These are phyloP conservation scores for Drosophila kokeensis DNA, from an alignment of 2,888 invertebrate species.

Conservation along the genomic window DNA sequence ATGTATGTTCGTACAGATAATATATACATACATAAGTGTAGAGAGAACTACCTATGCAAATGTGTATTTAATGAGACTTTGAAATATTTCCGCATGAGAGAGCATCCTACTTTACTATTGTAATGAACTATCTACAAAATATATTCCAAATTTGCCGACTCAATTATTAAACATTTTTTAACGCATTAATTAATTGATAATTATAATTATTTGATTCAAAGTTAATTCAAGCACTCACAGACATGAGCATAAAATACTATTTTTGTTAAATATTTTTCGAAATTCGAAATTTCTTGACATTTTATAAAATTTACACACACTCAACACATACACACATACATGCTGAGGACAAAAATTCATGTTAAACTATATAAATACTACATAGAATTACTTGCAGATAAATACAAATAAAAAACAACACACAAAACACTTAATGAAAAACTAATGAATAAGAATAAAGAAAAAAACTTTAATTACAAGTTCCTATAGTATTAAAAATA, in stretches of 20 bases:
- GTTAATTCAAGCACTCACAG: neutral
- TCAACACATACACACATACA: neutral
- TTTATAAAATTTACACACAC: neutral
- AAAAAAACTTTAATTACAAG: conserved; percentile 67
- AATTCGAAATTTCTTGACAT: neutral
- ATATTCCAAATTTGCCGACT: conserved; percentile 17
- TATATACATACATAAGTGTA: neutral
- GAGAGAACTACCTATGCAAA: neutral
- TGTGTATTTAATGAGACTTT: conserved; percentile 1
- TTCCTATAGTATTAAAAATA: conserved; percentile 70
- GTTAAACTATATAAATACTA: conserved; percentile 1
- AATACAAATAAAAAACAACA: conserved; percentile 6
- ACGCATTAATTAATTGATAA: conserved; percentile 2
- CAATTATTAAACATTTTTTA: neutral
- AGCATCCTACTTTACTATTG: conserved; percentile 34
- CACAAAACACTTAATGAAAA: neutral
- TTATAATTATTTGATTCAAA: conserved; percentile 2
- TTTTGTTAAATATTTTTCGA: conserved; percentile 13
- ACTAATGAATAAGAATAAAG: conserved; percentile 42
- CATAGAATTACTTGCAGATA: conserved; percentile 7
- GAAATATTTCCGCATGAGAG: conserved; percentile 15
- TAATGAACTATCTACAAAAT: neutral
- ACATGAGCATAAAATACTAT: conserved; percentile 1
- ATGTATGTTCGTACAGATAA: neutral
- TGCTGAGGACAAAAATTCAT: neutral